Conservation (phyloP, 1,140 invertebrate species). For the Aethina tumida region DNA sequence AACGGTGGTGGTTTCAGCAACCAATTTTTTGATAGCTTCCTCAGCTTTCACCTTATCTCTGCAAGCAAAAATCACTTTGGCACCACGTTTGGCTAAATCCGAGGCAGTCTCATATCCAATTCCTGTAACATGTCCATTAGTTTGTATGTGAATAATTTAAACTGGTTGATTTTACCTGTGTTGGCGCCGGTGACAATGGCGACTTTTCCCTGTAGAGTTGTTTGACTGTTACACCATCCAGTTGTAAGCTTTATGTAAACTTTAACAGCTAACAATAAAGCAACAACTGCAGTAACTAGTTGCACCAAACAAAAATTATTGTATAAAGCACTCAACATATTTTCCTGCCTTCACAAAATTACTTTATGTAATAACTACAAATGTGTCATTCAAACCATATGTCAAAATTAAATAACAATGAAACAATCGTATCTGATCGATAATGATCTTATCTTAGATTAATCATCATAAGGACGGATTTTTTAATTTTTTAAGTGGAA, state of each 20-base stretch:
- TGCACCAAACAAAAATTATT: too few species aligned
- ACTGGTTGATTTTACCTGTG: slow-evolving; percentile 11
- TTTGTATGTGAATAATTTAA: background rate
- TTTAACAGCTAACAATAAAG: slow-evolving; percentile 14
- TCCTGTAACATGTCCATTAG: slow-evolving; percentile 27
- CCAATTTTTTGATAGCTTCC: slow-evolving; percentile 53
- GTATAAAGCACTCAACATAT: too few species aligned
- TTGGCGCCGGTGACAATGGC: slow-evolving; percentile 17
- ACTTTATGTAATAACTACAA: too few species aligned
- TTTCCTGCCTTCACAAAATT: too few species aligned
- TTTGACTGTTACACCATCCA: slow-evolving; percentile 20
- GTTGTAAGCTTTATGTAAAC: slow-evolving; percentile 16
- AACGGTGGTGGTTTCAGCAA: slow-evolving; percentile 47
- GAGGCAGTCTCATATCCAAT: slow-evolving; percentile 69
- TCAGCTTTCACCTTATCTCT: slow-evolving; percentile 50
- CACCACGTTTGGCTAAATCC: slow-evolving; percentile 72
- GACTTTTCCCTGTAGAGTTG: slow-evolving; percentile 19
- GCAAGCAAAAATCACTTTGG: slow-evolving; percentile 69
- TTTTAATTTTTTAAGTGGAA: too few species aligned
- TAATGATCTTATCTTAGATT: too few species aligned
- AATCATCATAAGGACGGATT: too few species aligned
- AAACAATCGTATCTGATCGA: too few species aligned
- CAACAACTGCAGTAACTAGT: too few species aligned
- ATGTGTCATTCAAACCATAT: too few species aligned
- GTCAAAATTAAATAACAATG: too few species aligned